These are phyloP conservation scores for Varecia variegata DNA, from an alignment of 2,797 vertebrate species.

Conservation along the genomic window DNA sequence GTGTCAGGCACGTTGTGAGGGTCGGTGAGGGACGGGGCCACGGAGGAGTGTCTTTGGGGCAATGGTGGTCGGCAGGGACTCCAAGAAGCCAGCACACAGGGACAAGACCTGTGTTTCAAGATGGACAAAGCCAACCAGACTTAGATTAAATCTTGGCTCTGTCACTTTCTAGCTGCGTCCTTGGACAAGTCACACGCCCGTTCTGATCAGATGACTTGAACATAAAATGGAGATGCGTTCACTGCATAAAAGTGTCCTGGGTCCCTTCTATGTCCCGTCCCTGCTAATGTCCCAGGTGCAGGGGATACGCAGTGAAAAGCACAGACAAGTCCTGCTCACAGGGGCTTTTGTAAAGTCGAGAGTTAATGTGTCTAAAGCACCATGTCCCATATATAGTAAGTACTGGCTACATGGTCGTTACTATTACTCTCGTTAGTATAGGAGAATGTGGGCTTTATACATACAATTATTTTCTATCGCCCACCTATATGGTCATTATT, in stretches of 20 bases:
- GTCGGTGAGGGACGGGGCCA: accelerated
- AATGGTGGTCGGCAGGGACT: neutral
- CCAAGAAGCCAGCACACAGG: neutral
- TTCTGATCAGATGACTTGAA: neutral
- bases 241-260: no score
- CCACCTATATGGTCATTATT: neutral
- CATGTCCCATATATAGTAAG: neutral
- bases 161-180: neutral
- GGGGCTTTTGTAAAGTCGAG: neutral
- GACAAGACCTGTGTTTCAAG: neutral
- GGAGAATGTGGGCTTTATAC: neutral
- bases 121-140: neutral
- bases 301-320: neutral
- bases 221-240: neutral
- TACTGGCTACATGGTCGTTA: neutral
- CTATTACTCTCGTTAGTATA: neutral
- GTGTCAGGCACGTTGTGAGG: neutral
- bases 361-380: neutral
- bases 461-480: neutral
- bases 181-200: neutral
- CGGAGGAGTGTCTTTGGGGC: neutral
- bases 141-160: neutral
- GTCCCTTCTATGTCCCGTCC: neutral
- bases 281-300: neutral
- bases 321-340: neutral